Evolutionary conservation across 2,888 invertebrate genomes (phyloP), one percentile per base, ranked within the genome.

Genomic region (Noctua pronuba): DNA sequence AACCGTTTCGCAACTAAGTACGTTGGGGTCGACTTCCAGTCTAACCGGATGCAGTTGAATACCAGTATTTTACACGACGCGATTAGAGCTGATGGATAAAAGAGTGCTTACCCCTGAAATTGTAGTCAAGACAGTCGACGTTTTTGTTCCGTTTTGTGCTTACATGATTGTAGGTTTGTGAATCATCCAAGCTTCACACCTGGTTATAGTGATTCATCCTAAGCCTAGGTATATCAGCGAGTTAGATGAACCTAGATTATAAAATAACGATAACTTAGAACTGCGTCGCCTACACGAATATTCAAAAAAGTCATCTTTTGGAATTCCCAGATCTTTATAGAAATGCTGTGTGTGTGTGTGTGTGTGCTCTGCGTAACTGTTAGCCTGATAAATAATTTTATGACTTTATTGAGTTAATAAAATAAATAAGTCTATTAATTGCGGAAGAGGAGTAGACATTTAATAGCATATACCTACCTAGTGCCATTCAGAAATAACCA

Each of bases 171-270:
- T 55, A 66, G 28, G 10, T 38, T 24, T 31, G 7, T 64, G 49
- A 24, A 69, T 68, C 44, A 46, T 75, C 24, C 52, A 13, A 75
- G n/a, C 18, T 28, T 6, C 1, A 58, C 31, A 71, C 24, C 2
- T 58, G 24, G 31, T 55, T 1, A 7, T 1, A 18, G 21, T 74
- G 44, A 65, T n/a, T 82, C 31, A 71, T 24, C 21, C 46, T 55
- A 13, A 16, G 28, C 35, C 18, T 64, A 38, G 38, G 6, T 55
- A 46, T 52, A 38, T 46, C 28, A 55, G 7, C 31, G 49, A 58
- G 77, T 81, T 82, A 72, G 49, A 72, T 82, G 72, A 81, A 82
- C 80, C 11, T 41, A 77, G 60, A 62, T 71, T 67, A 77, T 71
- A 79, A 64, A 73, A 66, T 76, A 44, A 69, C 66, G 64, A 67